Base-by-base conservation (phyloP, 2,113 vertebrate genomes). In the Tympanuchus pallidicinctus region DNA sequence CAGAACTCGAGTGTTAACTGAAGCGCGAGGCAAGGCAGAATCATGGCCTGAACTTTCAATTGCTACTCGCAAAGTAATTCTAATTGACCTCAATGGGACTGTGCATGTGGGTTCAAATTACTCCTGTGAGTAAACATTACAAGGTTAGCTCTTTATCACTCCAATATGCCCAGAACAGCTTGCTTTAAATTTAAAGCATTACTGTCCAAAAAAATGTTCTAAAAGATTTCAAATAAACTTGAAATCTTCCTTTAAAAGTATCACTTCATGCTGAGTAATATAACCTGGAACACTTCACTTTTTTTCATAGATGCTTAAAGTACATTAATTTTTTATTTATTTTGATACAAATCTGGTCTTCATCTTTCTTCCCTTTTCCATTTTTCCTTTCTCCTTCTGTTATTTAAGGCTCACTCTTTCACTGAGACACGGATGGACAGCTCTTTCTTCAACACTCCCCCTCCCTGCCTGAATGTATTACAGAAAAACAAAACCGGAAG, bases 401-500 rank as follows among this genome's bases (percentile, higher is more conserved):
- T 67, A 74, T 88, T 81, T 83, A 92, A 92, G 45, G 61, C 20
- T 69, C 69, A 89, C 11, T 6, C 47, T 88, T 24, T 94, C 76
- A 86, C 61, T 75, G 52, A 91, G 75, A 81, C 43, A 90, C 0
- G 36, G 91, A 71, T 15, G 18, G 92, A 67, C 32, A 69, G 38
- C 11, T 92, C 65, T 81, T 83, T 92, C 77, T 82, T 88, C 32
- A 86, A 18, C 40, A 65, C n/a, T 78, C 42, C 48, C 21, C 6
- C 57, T 81, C 88, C 89, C 90, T 93, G 65, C 86, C 72, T 88
- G 65, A 77, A 40, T 83, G 80, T 75, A 92, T 94, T 94, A 91
- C 64, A 77, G 24, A 81, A 91, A 95, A 94, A 94, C 89, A 96
- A 96, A 91, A 93, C 82, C 0, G 1, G 82, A 93, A 94, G 91